Evolutionary conservation across 1,140 invertebrate species (phyloP), one percentile per base, ranked within the genome.

Genomic region (Delia radicum): DNA sequence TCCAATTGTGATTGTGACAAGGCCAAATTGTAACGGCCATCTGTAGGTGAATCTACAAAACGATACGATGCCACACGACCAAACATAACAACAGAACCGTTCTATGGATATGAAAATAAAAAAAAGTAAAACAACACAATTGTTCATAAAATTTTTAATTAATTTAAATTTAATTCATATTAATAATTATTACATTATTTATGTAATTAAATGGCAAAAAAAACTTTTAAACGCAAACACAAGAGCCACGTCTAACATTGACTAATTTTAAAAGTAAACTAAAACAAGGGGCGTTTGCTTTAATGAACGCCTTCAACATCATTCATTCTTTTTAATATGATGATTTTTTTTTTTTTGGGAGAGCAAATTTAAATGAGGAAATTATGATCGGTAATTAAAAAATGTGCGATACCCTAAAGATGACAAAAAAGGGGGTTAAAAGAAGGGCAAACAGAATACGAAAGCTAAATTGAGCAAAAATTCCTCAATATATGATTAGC

Each of bases 1-100:
- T 93, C 92, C 79, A 92, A 91, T 80, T 93, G 92, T 55, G 90
- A 90, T 79, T 90, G 89, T 12, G 89, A 88, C 62, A 90, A 82
- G 77, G 89, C 89, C 79, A 89, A 85, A 80, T 89, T 90, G 73
- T 92, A 91, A 78, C 95, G 91, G 81, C 94, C 94, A 85, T 97
- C 96, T 76, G 94, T 93, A 67, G 91, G 90, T 5, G 96, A 95
- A 88, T 99, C 96, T 77, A 97, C 90, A 88, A 98, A 98, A 79
- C 95, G 91, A 88, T 97, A 98, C 26, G 94, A 94, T 82, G 96
- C 94, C 79, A 95, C 92, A 82, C 96, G 89, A 78, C 97, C 94
- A 89, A 97, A 96, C 88, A 95, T 94, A 24, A 96, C 91, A 73
- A 96, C 90, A 78, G 92, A 93, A 74, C 95, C 95, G 88, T 96